Conservation (phyloP, 2,888 invertebrate genomes). For the Tryphoninae sp. region DNA sequence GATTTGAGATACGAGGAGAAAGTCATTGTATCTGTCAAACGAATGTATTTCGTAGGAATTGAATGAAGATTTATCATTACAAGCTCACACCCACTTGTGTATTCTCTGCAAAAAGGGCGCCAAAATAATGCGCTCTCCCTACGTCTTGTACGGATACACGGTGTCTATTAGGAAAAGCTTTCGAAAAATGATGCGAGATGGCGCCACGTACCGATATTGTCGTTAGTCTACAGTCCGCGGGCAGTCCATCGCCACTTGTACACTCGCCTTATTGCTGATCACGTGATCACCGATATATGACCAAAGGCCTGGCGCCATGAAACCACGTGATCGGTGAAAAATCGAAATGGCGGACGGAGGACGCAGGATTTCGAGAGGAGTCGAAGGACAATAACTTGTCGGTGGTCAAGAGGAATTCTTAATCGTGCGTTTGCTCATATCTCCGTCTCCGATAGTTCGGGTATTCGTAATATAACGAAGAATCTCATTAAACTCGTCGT, state of each 20-base stretch:
- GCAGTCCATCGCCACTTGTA: conserved; percentile 6
- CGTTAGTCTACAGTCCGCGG: not conserved
- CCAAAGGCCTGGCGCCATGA: conserved; percentile 61
- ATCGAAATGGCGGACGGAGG: conserved; percentile 80
- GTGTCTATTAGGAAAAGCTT: not conserved
- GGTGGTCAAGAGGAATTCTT: not conserved
- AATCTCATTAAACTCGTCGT: not conserved
- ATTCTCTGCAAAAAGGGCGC: not conserved
- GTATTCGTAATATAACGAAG: conserved; percentile 3
- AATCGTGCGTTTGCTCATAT: conserved; percentile 11
- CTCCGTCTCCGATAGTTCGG: not conserved
- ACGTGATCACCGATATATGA: conserved; percentile 62
- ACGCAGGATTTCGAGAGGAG: conserved; percentile 78
- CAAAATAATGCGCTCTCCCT: not conserved
- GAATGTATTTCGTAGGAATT: no score
- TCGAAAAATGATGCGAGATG: not conserved
- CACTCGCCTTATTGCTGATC: conserved; percentile 51
- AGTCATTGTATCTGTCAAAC: no score
- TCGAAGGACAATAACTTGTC: conserved; percentile 78
- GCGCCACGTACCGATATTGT: conserved; percentile 18
- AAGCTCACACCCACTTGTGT: not conserved
- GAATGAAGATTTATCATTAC: no score
- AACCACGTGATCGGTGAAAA: conserved; percentile 77
- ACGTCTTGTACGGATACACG: not conserved
- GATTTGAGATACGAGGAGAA: no score